Evolutionary conservation across 1,140 invertebrate genomes (phyloP).

Genomic region (Argopecten irradians): DNA sequence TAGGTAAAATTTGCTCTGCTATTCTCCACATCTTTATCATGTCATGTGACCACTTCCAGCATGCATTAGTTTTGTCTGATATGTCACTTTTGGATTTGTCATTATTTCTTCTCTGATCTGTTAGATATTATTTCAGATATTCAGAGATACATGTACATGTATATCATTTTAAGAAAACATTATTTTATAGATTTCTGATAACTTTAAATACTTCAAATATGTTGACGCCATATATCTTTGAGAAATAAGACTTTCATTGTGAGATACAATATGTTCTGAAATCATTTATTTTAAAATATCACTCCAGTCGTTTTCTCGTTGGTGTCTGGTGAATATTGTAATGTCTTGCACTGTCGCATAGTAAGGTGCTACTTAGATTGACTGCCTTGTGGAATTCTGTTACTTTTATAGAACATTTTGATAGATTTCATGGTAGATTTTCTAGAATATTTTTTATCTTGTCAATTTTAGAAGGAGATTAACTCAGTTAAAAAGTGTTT

Average conservation of each 20-base stretch:
- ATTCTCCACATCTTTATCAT: neutral
- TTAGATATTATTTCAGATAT: too few relatives aligned
- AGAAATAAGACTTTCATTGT: neutral
- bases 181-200: too few relatives aligned
- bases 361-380: neutral
- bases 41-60: conserved; percentile 12
- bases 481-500: too few relatives aligned
- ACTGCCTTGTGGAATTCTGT: neutral
- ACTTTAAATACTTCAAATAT: neutral
- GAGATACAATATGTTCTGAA: neutral
- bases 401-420: neutral
- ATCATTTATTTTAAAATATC: neutral
- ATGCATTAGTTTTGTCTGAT: conserved; percentile 22
- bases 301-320: neutral
- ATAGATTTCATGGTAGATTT: too few relatives aligned
- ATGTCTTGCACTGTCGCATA: neutral
- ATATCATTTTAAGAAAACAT: neutral
- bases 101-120: neutral
- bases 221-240: neutral
- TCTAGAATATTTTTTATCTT: too few relatives aligned
- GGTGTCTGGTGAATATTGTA: neutral
- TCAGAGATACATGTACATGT: neutral
- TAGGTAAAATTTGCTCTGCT: neutral
- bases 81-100: neutral
- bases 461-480: too few relatives aligned